A percentile compares a stretch with the other conserved stretches of the same genome.
These are phyloP conservation scores for Coptotermes formosanus DNA, from an alignment of 1,140 invertebrate species.

Conservation along the genomic window DNA sequence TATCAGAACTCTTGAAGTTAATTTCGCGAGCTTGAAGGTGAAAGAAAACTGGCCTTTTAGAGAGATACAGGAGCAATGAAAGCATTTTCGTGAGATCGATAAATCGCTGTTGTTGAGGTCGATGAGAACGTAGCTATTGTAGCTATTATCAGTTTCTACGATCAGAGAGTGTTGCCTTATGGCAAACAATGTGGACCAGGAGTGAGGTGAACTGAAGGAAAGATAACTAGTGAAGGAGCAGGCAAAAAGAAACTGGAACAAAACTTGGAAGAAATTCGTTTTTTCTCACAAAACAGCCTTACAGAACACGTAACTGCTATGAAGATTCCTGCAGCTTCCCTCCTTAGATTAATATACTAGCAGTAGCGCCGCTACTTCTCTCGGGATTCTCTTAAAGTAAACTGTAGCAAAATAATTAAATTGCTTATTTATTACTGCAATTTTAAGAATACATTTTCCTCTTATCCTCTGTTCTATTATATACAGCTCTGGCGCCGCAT, in stretches of 20 bases:
- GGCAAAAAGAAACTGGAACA: background rate
- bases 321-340: too few relatives aligned
- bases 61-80: background rate
- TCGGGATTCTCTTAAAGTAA: too few relatives aligned
- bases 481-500: too few relatives aligned
- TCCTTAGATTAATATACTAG: too few relatives aligned
- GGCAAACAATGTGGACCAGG: background rate
- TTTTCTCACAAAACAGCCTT: background rate
- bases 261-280: background rate
- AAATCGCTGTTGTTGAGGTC: background rate
- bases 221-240: too few relatives aligned
- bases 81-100: conserved; percentile 1
- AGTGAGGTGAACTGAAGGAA: too few relatives aligned
- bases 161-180: background rate
- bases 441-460: too few relatives aligned
- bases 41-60: background rate
- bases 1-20: background rate
- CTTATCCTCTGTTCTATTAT: too few relatives aligned
- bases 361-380: too few relatives aligned
- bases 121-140: background rate
- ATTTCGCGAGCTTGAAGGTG: background rate
- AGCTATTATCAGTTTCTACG: background rate
- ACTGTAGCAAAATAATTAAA: too few relatives aligned
- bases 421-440: too few relatives aligned
- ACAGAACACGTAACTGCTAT: background rate